Evolutionary conservation across 2,113 vertebrate species (phyloP), one percentile per base, ranked within the genome.

Genomic region (Castor canadensis): DNA sequence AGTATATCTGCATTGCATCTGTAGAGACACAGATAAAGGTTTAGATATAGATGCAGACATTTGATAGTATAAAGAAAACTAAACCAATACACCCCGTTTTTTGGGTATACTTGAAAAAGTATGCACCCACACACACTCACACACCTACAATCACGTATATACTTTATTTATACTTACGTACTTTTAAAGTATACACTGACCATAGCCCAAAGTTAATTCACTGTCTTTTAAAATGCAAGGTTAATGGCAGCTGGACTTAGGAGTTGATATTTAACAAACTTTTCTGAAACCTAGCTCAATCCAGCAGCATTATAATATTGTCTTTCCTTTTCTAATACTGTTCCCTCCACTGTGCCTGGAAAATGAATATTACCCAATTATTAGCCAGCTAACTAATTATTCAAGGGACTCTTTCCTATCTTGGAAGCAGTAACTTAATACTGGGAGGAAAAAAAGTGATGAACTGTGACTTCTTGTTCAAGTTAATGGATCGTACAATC

Each of bases 341-440:
- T 88, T 45, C 89, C 35, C 28, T 8, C n/a, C 32, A 60, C 32
- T 91, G 80, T 88, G 19, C 54, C 35, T 73, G 66, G 52, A 85
- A 96, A 89, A 96, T 49, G 35, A 93, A 96, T 93, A 96, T 73
- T 69, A 26, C 11, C 87, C 43, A 75, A 66, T 94, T 97, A 92
- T 66, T 95, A 95, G 96, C 11, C 16, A 91, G 67, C 24, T 96
- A 82, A 81, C 88, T 56, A 40, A 22, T 91, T 95, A 96, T 75
- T 40, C 85, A 90, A 83, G 45, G 62, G 54, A 96, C 49, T 40
- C 40, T 52, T 75, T 72, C 16, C 19, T 3, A 1, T 93, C 30
- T 64, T 17, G 1, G 26, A 84, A 79, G 64, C 30, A 88, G 40
- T 49, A 81, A 30, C 9, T 73, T 26, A 88, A 49, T n/a, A 58